Percentiles rank a stretch among this genome's conserved stretches.
Conservation (phyloP, 2,797 vertebrate species). For the Scleropages formosus region DNA sequence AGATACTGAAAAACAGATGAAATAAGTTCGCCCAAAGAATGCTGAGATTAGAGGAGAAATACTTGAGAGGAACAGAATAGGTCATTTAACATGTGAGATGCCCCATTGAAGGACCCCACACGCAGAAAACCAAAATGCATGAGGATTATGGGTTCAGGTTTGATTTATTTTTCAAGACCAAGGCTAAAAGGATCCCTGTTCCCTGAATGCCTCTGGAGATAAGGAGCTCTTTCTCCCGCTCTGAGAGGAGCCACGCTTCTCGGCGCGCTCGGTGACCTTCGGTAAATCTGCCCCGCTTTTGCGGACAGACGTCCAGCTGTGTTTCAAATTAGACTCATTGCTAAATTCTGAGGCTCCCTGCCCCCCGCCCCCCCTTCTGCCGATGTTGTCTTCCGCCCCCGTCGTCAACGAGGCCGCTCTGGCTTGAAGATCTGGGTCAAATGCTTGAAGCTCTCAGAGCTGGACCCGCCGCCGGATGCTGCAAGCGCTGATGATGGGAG, state of each 20-base stretch:
- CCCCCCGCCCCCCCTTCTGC: background rate
- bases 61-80: no score
- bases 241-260: conserved; percentile 27
- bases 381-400: background rate
- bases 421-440: conserved; percentile 48
- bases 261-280: conserved; percentile 37
- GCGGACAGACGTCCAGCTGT: conserved; percentile 44
- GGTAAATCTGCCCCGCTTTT: conserved; percentile 35
- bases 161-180: conserved; percentile 11
- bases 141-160: conserved; percentile 35
- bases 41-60: no score
- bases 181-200: conserved; percentile 18
- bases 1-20: no score
- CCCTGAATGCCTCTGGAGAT: conserved; percentile 26
- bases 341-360: conserved; percentile 26
- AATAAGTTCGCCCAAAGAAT: no score
- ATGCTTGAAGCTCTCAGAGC: conserved; percentile 38
- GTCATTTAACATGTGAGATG: background rate
- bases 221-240: conserved; percentile 21
- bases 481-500: conserved; percentile 32
- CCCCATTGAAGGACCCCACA: background rate
- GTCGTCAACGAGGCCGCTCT: no score
- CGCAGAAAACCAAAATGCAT: conserved; percentile 27
- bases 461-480: conserved; percentile 33
- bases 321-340: conserved; percentile 48